phyloP scores from a whole-genome alignment of 2,888 invertebrate genomes.

The Bombylius discolor region DNA sequence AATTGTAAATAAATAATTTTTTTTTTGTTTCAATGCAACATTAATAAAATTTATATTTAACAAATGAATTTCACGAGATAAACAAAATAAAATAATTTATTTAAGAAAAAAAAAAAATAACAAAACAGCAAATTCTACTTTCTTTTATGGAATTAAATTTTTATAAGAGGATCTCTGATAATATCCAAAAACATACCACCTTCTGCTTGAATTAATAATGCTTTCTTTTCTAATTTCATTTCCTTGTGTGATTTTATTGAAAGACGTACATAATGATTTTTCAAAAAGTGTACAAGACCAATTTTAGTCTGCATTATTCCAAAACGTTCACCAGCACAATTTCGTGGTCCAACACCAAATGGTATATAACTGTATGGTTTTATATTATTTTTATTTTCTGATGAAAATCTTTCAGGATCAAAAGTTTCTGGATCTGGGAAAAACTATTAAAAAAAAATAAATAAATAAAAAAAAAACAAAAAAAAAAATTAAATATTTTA shows the following conservation, averaged over 20 bases:
- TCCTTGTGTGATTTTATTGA: conserved; percentile 17
- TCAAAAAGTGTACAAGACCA: conserved; percentile 29
- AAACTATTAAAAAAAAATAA: conserved; percentile 11
- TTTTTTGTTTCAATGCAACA: too few species aligned
- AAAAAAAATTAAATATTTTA: background rate
- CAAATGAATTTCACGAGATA: too few species aligned
- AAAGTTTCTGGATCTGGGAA: conserved; percentile 30
- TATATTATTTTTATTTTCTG: conserved; percentile 26
- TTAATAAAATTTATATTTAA: too few species aligned
- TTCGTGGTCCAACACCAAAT: conserved; percentile 30
- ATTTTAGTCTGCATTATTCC: conserved; percentile 28
- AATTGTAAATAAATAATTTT: too few species aligned
- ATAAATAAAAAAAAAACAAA: background rate
- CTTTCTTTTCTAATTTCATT: conserved; percentile 25
- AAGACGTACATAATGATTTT: conserved; percentile 25
- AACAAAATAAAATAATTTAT: too few species aligned
- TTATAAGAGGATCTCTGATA: conserved; percentile 23
- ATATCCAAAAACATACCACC: conserved; percentile 24
- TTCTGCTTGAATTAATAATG: conserved; percentile 23
- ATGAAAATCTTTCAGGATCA: conserved; percentile 33
- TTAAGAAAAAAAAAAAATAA: too few species aligned
- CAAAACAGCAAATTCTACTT: too few species aligned
- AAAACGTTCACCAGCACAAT: conserved; percentile 32
- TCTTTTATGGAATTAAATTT: background rate
- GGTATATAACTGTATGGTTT: conserved; percentile 29